Conservation (phyloP, 2,113 vertebrate species). For the Zosterops pallidus region DNA sequence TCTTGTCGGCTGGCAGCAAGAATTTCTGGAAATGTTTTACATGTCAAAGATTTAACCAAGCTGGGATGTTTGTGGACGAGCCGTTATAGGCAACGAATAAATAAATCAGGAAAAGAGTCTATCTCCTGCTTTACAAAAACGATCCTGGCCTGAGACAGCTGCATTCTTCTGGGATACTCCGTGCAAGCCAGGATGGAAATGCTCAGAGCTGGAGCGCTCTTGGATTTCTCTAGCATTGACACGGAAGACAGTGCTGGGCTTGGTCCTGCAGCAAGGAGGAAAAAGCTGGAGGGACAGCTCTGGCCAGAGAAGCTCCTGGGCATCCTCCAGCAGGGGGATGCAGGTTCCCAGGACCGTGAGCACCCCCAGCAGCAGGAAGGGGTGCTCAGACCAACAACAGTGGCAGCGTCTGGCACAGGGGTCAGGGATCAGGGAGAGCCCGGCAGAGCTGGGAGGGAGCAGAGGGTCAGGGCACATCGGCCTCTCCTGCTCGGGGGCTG, state of each 20-base stretch:
- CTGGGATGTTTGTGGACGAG: conserved; percentile 36
- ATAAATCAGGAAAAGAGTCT: conserved; percentile 31
- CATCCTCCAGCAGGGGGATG: neutral
- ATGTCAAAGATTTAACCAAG: conserved; percentile 27
- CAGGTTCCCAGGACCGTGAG: fast-evolving
- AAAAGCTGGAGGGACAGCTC: neutral
- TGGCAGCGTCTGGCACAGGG: neutral
- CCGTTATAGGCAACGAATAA: neutral
- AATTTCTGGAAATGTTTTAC: conserved; percentile 38
- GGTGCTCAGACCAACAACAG: neutral
- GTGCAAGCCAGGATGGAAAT: neutral
- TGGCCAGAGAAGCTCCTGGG: neutral
- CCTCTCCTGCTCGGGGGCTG: neutral
- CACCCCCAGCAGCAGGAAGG: neutral
- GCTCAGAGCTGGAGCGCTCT: neutral
- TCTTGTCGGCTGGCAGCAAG: conserved; percentile 42
- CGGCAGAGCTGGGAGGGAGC: neutral
- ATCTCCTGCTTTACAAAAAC: neutral
- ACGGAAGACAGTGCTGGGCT: fast-evolving
- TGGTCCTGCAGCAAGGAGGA: neutral
- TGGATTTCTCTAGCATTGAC: fast-evolving
- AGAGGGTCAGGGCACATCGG: conserved; percentile 35
- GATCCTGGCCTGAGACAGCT: neutral
- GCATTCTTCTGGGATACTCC: neutral
- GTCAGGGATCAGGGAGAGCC: neutral